phyloP scores from a whole-genome alignment of 2,797 vertebrate genomes.

The Pyrocephalus nanus region DNA sequence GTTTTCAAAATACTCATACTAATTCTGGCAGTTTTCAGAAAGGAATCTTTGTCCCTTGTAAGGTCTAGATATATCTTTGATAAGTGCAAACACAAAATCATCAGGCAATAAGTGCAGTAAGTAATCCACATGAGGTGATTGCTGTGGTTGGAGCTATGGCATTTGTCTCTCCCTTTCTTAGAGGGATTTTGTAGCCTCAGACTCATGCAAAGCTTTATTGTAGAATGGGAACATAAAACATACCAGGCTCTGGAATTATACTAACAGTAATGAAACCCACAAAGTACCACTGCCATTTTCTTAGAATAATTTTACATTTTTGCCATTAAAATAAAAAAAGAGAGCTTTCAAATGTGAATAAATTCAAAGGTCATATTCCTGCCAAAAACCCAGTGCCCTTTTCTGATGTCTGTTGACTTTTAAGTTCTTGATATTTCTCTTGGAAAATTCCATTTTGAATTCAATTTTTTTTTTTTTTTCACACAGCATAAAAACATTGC shows the following conservation, averaged over 20 bases:
- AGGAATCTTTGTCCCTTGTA: background rate
- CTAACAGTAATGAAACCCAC: background rate
- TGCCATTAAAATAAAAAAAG: background rate
- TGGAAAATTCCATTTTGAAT: conserved; percentile 33
- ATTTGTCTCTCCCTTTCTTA: background rate
- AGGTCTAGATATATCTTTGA: background rate
- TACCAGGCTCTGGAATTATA: background rate
- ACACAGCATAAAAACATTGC: background rate
- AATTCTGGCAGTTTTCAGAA: background rate
- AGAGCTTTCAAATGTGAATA: conserved; percentile 4
- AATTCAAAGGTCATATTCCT: conserved; percentile 35
- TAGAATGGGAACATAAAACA: background rate
- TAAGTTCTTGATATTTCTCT: conserved; percentile 44
- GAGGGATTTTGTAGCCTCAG: background rate
- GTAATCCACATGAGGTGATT: background rate
- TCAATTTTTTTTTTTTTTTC: conserved; percentile 14
- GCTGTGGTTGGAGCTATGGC: background rate
- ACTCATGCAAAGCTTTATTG: background rate
- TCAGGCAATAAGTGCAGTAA: background rate
- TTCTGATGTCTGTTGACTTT: conserved; percentile 44
- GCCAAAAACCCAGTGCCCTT: conserved; percentile 5
- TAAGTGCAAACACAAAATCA: background rate
- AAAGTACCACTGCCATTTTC: background rate
- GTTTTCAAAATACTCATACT: background rate
- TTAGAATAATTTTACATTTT: background rate